Conservation (phyloP, 1,140 invertebrate genomes). For the Nasonia longicornis region DNA sequence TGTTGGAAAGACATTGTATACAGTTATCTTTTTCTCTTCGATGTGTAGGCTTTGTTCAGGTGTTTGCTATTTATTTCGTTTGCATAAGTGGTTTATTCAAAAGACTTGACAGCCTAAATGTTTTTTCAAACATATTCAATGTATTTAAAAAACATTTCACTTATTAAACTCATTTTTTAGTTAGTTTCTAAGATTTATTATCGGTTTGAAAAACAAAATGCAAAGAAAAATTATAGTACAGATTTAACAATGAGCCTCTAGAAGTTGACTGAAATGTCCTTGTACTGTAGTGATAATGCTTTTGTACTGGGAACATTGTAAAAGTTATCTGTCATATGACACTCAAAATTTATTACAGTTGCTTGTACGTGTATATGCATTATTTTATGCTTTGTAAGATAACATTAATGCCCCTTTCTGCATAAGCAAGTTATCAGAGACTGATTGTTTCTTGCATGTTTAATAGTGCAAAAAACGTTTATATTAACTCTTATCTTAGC, state of each 20-base stretch:
- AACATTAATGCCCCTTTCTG: neutral
- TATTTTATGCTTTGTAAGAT: conserved; percentile 13
- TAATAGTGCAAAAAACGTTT: neutral
- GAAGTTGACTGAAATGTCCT: neutral
- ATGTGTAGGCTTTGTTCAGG: neutral
- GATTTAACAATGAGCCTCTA: neutral
- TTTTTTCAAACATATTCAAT: neutral
- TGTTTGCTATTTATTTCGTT: neutral
- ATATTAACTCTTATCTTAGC: neutral
- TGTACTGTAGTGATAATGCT: neutral
- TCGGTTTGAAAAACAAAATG: too few species aligned
- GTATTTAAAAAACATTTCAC: too few species aligned
- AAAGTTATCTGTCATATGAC: neutral
- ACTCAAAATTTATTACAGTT: conserved; percentile 1
- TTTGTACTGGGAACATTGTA: neutral
- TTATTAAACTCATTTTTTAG: too few species aligned
- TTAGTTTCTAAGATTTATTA: too few species aligned
- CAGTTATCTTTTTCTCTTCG: neutral
- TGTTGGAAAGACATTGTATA: neutral
- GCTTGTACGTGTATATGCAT: neutral
- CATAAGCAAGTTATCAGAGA: neutral
- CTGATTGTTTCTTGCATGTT: neutral
- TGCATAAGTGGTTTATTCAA: neutral
- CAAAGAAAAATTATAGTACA: neutral
- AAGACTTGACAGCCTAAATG: neutral